These are phyloP conservation scores for Bombylius major DNA, from an alignment of 2,888 invertebrate species.

Conservation along the genomic window DNA sequence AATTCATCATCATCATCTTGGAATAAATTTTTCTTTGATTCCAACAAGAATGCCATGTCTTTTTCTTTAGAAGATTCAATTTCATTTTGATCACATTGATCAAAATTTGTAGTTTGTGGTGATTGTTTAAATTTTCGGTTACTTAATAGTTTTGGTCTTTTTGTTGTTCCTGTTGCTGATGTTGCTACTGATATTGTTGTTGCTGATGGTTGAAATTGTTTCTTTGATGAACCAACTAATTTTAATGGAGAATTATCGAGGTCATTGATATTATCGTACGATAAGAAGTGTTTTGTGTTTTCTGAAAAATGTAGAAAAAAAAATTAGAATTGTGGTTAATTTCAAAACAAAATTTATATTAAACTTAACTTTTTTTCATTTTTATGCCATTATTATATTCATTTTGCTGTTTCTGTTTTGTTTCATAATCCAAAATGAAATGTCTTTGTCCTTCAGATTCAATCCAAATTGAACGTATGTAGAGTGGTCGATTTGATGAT, in stretches of 20 bases:
- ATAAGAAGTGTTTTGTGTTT: neutral
- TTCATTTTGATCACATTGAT: too few species aligned
- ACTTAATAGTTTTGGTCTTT: too few species aligned
- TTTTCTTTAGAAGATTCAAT: too few species aligned
- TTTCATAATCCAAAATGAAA: slow-evolving; percentile 19
- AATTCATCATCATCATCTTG: slow-evolving; percentile 17
- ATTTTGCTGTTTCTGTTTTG: slow-evolving; percentile 16
- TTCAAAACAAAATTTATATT: too few species aligned
- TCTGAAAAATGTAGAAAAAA: neutral
- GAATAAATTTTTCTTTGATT: slow-evolving; percentile 26
- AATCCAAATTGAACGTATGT: slow-evolving; percentile 55
- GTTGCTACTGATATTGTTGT: too few species aligned
- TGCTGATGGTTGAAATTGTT: neutral
- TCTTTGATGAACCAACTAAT: neutral
- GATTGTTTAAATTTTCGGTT: too few species aligned
- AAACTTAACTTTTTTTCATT: neutral
- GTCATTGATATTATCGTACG: neutral
- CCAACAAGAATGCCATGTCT: too few species aligned
- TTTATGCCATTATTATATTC: neutral
- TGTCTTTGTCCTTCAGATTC: slow-evolving; percentile 39
- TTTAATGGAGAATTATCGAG: neutral
- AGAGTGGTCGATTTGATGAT: slow-evolving; percentile 47
- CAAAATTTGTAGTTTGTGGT: too few species aligned
- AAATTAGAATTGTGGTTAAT: too few species aligned
- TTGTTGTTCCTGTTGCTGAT: too few species aligned